phyloP scores from a whole-genome alignment of 1,140 invertebrate genomes.

The Parasteatoda tepidariorum region DNA sequence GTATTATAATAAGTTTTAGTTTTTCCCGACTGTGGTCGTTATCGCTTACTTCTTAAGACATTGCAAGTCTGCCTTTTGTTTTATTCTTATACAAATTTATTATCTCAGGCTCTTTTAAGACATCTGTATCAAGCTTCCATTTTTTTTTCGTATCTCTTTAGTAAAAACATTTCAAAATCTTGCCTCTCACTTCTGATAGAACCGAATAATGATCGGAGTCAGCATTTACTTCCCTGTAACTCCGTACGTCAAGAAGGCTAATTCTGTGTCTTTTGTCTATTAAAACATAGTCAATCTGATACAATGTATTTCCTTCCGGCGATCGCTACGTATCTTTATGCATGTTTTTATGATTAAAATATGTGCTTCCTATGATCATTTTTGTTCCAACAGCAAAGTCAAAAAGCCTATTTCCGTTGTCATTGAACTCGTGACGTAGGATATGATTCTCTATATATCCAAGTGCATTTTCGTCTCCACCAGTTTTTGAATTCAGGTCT shows the following conservation, averaged over 20 bases:
- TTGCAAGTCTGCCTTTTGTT: not conserved
- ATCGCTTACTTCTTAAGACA: not conserved
- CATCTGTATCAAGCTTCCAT: not conserved
- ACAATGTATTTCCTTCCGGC: constrained; percentile 3
- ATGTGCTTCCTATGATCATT: not conserved
- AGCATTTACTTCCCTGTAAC: not conserved
- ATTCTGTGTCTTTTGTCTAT: not conserved
- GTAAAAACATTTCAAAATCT: not conserved
- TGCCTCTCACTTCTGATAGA: not conserved
- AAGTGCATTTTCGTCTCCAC: too few species aligned
- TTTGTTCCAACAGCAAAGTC: not conserved
- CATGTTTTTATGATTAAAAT: not conserved
- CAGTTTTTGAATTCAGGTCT: too few species aligned
- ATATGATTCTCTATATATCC: too few species aligned
- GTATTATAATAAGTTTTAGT: not conserved
- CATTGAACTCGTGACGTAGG: not conserved
- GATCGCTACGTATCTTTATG: not conserved
- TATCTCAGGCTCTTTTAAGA: not conserved
- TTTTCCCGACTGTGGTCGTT: not conserved
- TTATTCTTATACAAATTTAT: not conserved
- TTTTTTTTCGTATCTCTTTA: not conserved
- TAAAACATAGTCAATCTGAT: not conserved
- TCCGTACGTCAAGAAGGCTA: not conserved
- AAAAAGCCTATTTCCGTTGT: not conserved
- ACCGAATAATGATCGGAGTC: not conserved